Percentiles rank a stretch among this genome's conserved stretches.
Conservation (phyloP, 2,797 vertebrate species). For the Kryptolebias ocellatus region DNA sequence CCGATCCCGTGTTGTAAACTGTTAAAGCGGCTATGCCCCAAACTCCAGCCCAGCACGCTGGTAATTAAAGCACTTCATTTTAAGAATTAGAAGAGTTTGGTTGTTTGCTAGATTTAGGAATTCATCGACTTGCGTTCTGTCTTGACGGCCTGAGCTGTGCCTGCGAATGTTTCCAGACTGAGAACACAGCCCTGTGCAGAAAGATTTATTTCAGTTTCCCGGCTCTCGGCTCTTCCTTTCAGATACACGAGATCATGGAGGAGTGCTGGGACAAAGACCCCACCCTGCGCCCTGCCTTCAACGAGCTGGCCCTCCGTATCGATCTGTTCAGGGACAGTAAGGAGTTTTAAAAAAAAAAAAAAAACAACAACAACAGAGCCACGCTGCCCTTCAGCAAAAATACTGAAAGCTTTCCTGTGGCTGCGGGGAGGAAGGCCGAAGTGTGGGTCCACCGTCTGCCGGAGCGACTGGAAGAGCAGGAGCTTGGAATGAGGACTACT, state of each 20-base stretch:
- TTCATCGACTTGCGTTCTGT: not conserved
- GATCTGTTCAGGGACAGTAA: slow-evolving; percentile 81
- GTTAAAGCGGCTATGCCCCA: too few relatives aligned
- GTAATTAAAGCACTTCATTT: not conserved
- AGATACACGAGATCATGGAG: slow-evolving; percentile 83
- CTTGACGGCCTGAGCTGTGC: not conserved
- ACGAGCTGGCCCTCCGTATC: slow-evolving; percentile 77
- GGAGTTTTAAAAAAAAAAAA: slow-evolving; percentile 65
- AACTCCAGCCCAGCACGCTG: too few relatives aligned
- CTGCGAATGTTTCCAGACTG: slow-evolving; percentile 1
- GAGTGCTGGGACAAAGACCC: slow-evolving; percentile 83
- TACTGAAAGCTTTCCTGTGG: slow-evolving; percentile 39
- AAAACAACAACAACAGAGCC: slow-evolving; percentile 57
- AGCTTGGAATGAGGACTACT: slow-evolving; percentile 40
- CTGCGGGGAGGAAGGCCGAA: slow-evolving; percentile 34
- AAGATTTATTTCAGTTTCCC: not conserved
- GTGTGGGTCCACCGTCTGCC: slow-evolving; percentile 16
- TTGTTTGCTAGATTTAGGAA: not conserved
- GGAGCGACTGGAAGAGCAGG: slow-evolving; percentile 20
- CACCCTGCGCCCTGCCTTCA: slow-evolving; percentile 76
- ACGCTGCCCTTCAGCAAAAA: slow-evolving; percentile 27
- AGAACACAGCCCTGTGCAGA: not conserved
- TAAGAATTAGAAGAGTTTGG: not conserved
- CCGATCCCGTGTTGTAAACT: too few relatives aligned
- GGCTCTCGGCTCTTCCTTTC: not conserved